Evolutionary conservation across 2,113 vertebrate genomes (phyloP).

Genomic region (Clinocottus analis): DNA sequence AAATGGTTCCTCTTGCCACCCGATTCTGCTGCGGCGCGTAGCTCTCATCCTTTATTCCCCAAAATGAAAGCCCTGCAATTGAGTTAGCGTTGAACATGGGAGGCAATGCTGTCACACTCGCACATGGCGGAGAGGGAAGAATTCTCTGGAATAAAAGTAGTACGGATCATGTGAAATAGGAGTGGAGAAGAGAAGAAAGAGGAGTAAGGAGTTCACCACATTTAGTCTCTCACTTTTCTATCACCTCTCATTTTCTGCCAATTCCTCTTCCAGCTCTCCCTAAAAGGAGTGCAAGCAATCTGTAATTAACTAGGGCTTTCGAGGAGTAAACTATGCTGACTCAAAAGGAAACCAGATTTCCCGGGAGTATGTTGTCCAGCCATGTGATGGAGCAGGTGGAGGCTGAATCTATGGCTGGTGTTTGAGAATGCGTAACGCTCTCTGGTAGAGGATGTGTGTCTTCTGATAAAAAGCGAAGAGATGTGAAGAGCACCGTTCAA

Average conservation of each 20-base stretch:
- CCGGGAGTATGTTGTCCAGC: slow-evolving; percentile 20
- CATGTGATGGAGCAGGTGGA: slow-evolving; percentile 43
- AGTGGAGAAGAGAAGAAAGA: slow-evolving; percentile 8
- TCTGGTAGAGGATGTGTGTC: slow-evolving; percentile 51
- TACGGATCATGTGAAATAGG: slow-evolving; percentile 38
- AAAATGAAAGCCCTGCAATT: slow-evolving; percentile 66
- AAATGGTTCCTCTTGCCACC: slow-evolving; percentile 65
- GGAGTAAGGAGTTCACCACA: slow-evolving; percentile 26
- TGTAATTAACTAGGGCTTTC: slow-evolving; percentile 13
- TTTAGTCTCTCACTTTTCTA: slow-evolving; percentile 34
- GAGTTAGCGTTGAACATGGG: slow-evolving; percentile 68
- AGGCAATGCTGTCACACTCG: slow-evolving; percentile 54
- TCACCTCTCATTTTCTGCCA: slow-evolving; percentile 47
- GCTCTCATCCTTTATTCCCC: slow-evolving; percentile 58
- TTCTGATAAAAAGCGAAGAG: slow-evolving; percentile 56
- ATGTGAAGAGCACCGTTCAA: slow-evolving; percentile 62
- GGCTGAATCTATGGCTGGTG: slow-evolving; percentile 24
- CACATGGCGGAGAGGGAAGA: slow-evolving; percentile 20
- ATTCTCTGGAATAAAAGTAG: slow-evolving; percentile 49
- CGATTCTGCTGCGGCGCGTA: slow-evolving; percentile 34
- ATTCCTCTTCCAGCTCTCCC: slow-evolving; percentile 8
- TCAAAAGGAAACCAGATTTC: slow-evolving; percentile 32
- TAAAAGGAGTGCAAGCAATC: slow-evolving; percentile 4
- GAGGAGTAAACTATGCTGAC: background rate
- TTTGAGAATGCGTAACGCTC: slow-evolving; percentile 34